Base-by-base conservation (phyloP, 1,140 invertebrate species). In the Drosophila busckii region DNA sequence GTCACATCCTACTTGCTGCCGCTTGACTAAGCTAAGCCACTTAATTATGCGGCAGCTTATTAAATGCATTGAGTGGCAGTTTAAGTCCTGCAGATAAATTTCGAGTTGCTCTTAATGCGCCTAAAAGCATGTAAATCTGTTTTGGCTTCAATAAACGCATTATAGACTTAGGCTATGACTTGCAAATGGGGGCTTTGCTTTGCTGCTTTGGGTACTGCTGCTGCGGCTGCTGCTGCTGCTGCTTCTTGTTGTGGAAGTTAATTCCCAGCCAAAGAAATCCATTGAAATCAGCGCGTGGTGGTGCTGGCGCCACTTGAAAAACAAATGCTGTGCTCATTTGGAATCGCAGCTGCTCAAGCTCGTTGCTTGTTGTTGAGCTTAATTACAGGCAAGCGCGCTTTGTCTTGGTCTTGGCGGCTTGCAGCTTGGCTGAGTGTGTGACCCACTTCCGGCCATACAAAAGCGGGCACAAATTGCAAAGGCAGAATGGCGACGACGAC, bases 391-490 rank as follows among this genome's bases (percentile, higher is more conserved):
- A 54, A 32, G 41, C 37, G 28, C 45, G 40, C 64, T 82, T 80
- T 80, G 75, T 80, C 69, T 69, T 64, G 54, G 42, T 26, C 49
- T 50, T n/a, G n/a, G 48, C 32, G 58, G 37, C 48, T 58, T 44
- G 62, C 56, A 31, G 26, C 34, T 42, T 44, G 31, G 23, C 17
- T 63, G 49, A 69, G 69, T 82, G 73, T 76, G 69, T 80, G 75
- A 80, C 73, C 73, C 75, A 80, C 73, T 65, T 80, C 73, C 73
- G 75, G 73, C 22, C 29, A 41, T 52, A 82, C 75, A 80, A 73
- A 70, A 52, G 59, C n/a, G 62, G 63, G 9, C 37, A 42, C 45
- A 52, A 70, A 70, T 70, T 54, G 70, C 62, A 56, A 66, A 70
- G 45, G 46, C 50, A 17, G 13, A 42, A 40, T 2, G 37, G 37